phyloP scores from a whole-genome alignment of 2,888 invertebrate genomes.

The Tinea pellionella region DNA sequence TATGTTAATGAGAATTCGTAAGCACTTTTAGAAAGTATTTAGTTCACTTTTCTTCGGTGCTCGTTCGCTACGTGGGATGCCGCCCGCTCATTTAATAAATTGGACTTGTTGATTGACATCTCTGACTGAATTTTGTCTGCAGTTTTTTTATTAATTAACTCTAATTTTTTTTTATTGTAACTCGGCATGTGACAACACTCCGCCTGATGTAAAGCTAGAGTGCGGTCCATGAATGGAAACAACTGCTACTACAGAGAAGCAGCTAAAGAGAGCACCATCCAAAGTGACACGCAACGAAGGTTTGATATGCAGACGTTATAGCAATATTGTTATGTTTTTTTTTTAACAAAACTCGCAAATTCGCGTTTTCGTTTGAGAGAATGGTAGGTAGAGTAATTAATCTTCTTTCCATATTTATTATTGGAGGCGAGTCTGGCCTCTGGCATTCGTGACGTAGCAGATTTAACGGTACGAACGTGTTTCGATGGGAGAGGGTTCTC shows the following conservation, averaged over 20 bases:
- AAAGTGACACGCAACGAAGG: no score
- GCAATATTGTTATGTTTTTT: no score
- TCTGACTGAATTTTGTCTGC: background rate
- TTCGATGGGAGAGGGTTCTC: conserved; percentile 9
- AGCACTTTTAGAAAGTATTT: conserved; percentile 54
- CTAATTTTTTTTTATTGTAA: no score
- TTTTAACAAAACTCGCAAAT: background rate
- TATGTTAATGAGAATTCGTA: conserved; percentile 58
- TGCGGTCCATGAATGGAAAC: no score
- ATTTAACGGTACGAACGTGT: conserved; percentile 31
- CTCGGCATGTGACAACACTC: no score
- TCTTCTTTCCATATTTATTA: background rate
- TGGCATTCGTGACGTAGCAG: conserved; percentile 26
- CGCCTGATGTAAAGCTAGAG: no score
- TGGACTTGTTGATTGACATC: background rate
- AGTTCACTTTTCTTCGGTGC: conserved; percentile 32
- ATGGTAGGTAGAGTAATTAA: background rate
- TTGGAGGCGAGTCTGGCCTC: conserved; percentile 12
- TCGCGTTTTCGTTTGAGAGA: background rate
- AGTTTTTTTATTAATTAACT: background rate
- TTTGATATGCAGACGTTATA: no score
- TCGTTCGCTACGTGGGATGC: background rate
- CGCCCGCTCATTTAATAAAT: background rate
- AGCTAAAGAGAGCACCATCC: no score
- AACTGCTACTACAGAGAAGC: no score